phyloP scores from a whole-genome alignment of 2,797 vertebrate genomes.

The Parauchenoglanis ngamensis region DNA sequence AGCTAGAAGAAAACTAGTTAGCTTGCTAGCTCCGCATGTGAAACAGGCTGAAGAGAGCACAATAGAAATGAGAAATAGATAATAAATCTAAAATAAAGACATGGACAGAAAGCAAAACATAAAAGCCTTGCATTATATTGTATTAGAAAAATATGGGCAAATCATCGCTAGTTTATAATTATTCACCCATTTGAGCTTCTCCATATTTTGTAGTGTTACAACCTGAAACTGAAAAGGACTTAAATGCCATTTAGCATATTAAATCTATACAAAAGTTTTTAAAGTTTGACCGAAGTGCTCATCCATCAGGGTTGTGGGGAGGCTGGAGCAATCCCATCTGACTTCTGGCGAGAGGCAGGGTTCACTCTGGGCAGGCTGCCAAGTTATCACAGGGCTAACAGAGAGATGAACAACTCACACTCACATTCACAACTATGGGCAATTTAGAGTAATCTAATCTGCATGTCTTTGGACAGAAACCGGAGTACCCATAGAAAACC shows the following conservation, averaged over 20 bases:
- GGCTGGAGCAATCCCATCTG: too few relatives aligned
- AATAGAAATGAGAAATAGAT: neutral
- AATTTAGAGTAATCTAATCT: too few relatives aligned
- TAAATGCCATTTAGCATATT: neutral
- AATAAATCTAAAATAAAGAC: neutral
- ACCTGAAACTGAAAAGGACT: neutral
- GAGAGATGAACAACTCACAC: too few relatives aligned
- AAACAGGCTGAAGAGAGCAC: neutral
- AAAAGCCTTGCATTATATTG: neutral
- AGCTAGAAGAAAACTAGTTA: conserved; percentile 6
- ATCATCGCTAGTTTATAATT: neutral
- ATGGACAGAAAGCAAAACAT: neutral
- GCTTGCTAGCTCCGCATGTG: neutral
- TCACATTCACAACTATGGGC: too few relatives aligned
- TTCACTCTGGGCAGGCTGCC: too few relatives aligned
- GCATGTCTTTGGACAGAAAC: too few relatives aligned
- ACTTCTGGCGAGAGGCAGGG: too few relatives aligned
- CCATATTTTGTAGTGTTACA: neutral
- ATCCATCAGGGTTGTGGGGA: too few relatives aligned
- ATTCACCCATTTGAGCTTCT: neutral
- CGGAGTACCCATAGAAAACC: too few relatives aligned
- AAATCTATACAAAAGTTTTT: neutral
- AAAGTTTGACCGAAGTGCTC: neutral
- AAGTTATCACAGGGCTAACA: too few relatives aligned
- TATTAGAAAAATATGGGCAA: neutral